These are phyloP conservation scores for Tenthredo amoena DNA, from an alignment of 2,888 invertebrate species.

Conservation along the genomic window DNA sequence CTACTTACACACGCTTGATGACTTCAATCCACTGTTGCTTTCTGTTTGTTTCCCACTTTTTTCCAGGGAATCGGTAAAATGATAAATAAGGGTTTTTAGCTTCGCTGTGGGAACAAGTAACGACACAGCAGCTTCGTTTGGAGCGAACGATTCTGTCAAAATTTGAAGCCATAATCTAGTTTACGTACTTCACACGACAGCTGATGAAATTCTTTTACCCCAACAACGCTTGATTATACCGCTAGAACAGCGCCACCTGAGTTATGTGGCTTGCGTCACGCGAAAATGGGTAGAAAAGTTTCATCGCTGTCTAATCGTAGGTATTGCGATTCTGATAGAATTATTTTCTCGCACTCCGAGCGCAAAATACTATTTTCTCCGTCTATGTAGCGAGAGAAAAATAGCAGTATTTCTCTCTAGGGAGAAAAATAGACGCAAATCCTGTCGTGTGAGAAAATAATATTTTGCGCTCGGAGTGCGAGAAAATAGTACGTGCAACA, in stretches of 20 bases:
- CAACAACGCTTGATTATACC: conserved; percentile 2
- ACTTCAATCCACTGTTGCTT: neutral
- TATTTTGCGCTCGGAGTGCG: no score
- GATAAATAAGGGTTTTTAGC: neutral
- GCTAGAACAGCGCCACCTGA: conserved; percentile 2
- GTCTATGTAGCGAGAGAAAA: no score
- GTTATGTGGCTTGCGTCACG: neutral
- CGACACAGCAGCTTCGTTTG: neutral
- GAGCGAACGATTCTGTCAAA: neutral
- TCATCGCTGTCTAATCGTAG: no score
- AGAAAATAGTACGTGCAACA: no score
- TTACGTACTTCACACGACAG: neutral
- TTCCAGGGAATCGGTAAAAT: neutral
- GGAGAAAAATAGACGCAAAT: no score
- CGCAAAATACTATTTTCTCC: no score
- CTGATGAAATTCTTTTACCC: neutral
- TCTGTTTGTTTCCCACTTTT: neutral
- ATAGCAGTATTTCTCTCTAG: no score
- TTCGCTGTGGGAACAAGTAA: neutral
- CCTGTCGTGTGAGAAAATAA: no score
- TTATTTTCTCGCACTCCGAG: no score
- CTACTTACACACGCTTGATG: neutral
- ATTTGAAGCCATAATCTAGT: conserved; percentile 5
- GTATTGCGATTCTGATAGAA: no score
- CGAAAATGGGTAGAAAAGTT: neutral